Percentiles rank a stretch among this genome's conserved stretches.
Conservation (phyloP, 2,797 vertebrate genomes). For the Enoplosus armatus region DNA sequence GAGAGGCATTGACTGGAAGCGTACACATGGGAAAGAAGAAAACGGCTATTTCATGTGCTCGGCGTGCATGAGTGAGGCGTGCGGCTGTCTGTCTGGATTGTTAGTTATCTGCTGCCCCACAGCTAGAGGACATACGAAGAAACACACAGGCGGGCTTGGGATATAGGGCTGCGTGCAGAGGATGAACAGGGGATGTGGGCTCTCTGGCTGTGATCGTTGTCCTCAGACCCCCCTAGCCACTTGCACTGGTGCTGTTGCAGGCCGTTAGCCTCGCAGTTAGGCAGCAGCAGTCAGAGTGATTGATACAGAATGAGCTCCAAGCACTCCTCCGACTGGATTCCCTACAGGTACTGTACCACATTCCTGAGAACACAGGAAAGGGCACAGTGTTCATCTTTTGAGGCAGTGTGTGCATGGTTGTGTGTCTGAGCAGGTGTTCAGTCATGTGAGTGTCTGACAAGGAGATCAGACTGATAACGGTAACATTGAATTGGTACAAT, state of each 20-base stretch:
- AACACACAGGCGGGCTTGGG: conserved; percentile 56
- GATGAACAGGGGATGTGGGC: conserved; percentile 81
- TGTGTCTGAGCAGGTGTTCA: conserved; percentile 28
- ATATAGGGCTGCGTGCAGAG: conserved; percentile 75
- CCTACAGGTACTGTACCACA: conserved; percentile 92
- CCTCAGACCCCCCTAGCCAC: conserved; percentile 76
- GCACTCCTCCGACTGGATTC: conserved; percentile 98
- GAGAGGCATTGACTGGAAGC: conserved; percentile 72
- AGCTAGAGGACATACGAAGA: conserved; percentile 59
- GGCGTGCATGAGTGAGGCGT: conserved; percentile 59
- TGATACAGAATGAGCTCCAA: conserved; percentile 94
- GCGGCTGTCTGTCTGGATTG: conserved; percentile 59
- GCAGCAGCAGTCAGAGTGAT: conserved; percentile 75
- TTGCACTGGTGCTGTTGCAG: conserved; percentile 76
- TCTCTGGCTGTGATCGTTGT: conserved; percentile 81
- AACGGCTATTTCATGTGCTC: conserved; percentile 66
- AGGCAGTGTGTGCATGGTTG: conserved; percentile 36
- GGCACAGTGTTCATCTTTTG: conserved; percentile 49
- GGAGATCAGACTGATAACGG: conserved; percentile 38
- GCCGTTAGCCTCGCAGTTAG: conserved; percentile 76
- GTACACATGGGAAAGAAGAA: conserved; percentile 70
- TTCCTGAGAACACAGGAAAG: conserved; percentile 49
- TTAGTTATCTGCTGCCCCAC: conserved; percentile 56
- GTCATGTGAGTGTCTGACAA: conserved; percentile 44
- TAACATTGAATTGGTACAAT: conserved; percentile 19